Conservation (phyloP, 2,888 invertebrate genomes). For the Girardia tigrina region DNA sequence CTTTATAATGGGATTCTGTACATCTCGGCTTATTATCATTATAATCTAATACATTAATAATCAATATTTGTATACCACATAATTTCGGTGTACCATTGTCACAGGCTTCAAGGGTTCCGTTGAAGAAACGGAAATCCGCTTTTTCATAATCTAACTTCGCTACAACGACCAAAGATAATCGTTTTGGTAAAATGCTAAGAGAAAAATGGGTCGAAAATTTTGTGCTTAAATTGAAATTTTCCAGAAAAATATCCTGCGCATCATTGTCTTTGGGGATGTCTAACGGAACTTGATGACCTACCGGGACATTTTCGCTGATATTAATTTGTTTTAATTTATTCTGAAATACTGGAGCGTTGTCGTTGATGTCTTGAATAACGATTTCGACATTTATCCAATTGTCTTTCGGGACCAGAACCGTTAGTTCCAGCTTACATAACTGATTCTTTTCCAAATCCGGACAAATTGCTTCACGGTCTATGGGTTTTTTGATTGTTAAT, state of each 20-base stretch:
- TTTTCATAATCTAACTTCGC: constrained; percentile 28
- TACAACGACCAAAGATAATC: constrained; percentile 27
- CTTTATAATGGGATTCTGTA: neutral
- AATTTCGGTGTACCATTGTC: constrained; percentile 27
- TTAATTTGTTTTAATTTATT: constrained; percentile 1
- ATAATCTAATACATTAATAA: constrained; percentile 28
- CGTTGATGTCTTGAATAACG: constrained; percentile 33
- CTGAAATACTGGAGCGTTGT: constrained; percentile 31
- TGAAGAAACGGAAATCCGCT: neutral
- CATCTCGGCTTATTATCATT: constrained; percentile 35
- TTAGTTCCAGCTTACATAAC: constrained; percentile 30
- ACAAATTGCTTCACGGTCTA: constrained; percentile 33
- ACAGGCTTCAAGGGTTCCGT: constrained; percentile 33
- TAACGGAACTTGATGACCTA: constrained; percentile 30
- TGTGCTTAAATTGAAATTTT: constrained; percentile 26
- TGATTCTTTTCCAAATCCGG: constrained; percentile 9
- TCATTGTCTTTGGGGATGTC: constrained; percentile 29
- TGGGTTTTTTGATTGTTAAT: neutral
- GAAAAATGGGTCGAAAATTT: constrained; percentile 25
- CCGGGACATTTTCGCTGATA: constrained; percentile 30
- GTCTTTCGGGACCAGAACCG: constrained; percentile 9
- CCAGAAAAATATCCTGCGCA: constrained; percentile 16
- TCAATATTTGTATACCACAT: constrained; percentile 30
- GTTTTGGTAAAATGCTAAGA: neutral
- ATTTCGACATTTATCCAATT: constrained; percentile 33